phyloP scores from a whole-genome alignment of 1,140 invertebrate genomes.

The Ericerus pela region DNA sequence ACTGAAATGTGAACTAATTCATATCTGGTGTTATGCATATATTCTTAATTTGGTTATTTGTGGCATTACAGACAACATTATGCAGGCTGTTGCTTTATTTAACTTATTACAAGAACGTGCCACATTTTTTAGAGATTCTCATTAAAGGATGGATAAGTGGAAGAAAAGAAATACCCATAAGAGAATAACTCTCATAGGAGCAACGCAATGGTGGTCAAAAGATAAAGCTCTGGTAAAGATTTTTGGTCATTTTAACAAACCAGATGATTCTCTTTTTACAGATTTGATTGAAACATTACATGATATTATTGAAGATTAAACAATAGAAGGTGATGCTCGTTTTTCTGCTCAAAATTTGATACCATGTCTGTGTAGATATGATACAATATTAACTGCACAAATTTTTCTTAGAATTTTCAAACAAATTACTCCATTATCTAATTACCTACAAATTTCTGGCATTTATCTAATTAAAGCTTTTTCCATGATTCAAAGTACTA shows the following conservation, averaged over 20 bases:
- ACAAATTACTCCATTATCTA: not conserved
- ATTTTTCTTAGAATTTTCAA: too few species aligned
- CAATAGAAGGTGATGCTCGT: not conserved
- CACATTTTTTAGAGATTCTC: not conserved
- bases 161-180: slow-evolving; percentile 8
- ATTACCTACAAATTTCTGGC: not conserved
- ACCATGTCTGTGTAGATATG: not conserved
- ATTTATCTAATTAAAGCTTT: too few species aligned
- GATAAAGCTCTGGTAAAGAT: not conserved
- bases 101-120: not conserved
- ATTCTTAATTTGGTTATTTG: too few species aligned
- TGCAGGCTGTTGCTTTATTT: not conserved
- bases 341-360: not conserved
- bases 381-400: slow-evolving; percentile 3
- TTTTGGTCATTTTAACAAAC: not conserved
- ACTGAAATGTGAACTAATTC: too few species aligned
- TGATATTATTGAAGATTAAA: not conserved
- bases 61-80: not conserved
- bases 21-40: too few species aligned
- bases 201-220: not conserved
- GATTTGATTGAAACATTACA: too few species aligned
- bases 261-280: too few species aligned
- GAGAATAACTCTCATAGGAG: slow-evolving; percentile 5
- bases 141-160: too few species aligned
- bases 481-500: too few species aligned